phyloP scores from a whole-genome alignment of 2,797 vertebrate genomes.

The Tenualosa ilisha region DNA sequence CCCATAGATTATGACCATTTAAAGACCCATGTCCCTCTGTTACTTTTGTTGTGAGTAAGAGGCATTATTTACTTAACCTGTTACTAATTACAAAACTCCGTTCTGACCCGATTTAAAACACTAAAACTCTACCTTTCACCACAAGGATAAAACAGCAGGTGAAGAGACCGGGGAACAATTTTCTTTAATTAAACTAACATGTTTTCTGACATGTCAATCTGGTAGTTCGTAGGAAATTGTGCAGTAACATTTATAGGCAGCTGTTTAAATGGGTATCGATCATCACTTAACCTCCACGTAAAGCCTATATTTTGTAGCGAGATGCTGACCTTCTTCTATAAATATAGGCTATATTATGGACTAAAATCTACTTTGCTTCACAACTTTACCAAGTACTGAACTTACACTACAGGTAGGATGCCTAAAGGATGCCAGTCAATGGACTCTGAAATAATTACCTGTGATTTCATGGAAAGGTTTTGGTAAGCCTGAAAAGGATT shows the following conservation, averaged over 20 bases:
- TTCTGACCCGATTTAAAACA: neutral
- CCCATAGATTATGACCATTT: neutral
- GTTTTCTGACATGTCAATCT: neutral
- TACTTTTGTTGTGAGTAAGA: neutral
- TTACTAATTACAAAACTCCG: neutral
- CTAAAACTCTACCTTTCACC: neutral
- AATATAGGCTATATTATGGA: neutral
- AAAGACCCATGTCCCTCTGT: neutral
- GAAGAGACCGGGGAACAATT: slow-evolving; percentile 10
- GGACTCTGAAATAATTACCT: neutral
- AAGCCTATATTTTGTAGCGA: neutral
- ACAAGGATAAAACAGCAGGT: neutral
- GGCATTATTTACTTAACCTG: neutral
- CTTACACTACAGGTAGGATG: neutral
- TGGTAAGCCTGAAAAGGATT: neutral
- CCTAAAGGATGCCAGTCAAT: neutral
- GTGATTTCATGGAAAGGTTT: neutral
- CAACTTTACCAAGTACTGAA: neutral
- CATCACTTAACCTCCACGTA: slow-evolving; percentile 6
- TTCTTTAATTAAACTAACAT: slow-evolving; percentile 25
- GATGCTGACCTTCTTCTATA: neutral
- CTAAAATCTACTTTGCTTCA: neutral
- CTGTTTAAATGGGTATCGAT: slow-evolving; percentile 21
- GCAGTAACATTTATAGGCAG: neutral
- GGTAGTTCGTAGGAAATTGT: neutral